phyloP scores from a whole-genome alignment of 2,113 vertebrate species.

The Indri indri region DNA sequence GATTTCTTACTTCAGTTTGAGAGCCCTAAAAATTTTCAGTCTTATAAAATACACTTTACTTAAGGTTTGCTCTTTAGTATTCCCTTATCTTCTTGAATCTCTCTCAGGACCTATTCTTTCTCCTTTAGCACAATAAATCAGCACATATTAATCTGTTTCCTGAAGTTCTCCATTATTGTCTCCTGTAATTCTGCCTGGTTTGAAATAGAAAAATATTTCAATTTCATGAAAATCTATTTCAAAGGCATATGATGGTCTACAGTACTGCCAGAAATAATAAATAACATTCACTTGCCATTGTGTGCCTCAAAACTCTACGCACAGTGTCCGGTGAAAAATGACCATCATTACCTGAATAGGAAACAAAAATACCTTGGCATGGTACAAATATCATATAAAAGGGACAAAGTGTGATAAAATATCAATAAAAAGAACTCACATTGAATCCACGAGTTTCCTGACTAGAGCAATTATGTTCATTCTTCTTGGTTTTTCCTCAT shows the following conservation, averaged over 20 bases:
- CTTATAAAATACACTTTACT: not conserved
- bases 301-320: not conserved
- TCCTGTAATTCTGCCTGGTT: not conserved
- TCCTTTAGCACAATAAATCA: not conserved
- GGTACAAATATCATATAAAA: not conserved
- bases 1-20: slow-evolving; percentile 27
- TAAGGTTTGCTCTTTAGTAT: not conserved
- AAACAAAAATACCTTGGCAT: slow-evolving; percentile 14
- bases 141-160: not conserved
- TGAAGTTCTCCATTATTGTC: not conserved
- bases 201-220: slow-evolving; percentile 24
- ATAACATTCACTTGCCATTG: not conserved
- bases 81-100: not conserved
- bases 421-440: slow-evolving; percentile 87
- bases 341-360: not conserved
- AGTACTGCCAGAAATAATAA: not conserved
- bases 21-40: not conserved
- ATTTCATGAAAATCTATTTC: not conserved
- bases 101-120: not conserved
- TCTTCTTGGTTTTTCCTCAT: slow-evolving; percentile 71
- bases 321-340: not conserved
- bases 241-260: not conserved
- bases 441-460: slow-evolving; percentile 89
- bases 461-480: slow-evolving; percentile 85
- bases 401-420: not conserved